phyloP scores from a whole-genome alignment of 2,113 vertebrate genomes.

The Atlantisia rogersi region DNA sequence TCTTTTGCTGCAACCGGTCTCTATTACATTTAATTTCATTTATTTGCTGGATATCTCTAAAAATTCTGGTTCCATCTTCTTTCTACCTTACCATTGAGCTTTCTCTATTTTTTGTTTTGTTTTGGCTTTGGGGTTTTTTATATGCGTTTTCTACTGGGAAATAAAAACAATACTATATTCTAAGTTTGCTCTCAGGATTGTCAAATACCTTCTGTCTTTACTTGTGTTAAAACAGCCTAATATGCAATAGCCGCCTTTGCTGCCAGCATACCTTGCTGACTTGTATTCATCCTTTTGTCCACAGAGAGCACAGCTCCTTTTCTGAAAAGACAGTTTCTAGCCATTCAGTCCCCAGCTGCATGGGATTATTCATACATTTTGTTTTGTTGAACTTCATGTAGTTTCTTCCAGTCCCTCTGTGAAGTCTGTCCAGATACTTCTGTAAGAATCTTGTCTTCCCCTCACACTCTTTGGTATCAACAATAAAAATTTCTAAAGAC shows the following conservation, averaged over 20 bases:
- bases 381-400: neutral
- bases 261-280: neutral
- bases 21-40: neutral
- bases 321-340: neutral
- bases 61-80: neutral
- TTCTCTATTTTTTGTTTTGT: neutral
- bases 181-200: neutral
- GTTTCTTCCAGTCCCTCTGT: neutral
- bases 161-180: neutral
- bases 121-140: neutral
- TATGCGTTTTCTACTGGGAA: neutral
- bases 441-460: neutral
- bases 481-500: neutral
- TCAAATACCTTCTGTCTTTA: neutral
- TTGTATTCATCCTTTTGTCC: neutral
- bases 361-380: neutral
- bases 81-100: neutral
- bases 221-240: neutral
- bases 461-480: neutral
- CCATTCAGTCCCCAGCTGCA: neutral
- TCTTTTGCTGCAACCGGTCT: neutral
- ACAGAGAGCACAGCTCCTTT: neutral
- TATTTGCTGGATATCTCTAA: neutral
- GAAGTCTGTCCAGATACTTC: neutral
- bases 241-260: neutral